Evolutionary conservation across 2,888 invertebrate genomes (phyloP).

Genomic region (Nineta flava): DNA sequence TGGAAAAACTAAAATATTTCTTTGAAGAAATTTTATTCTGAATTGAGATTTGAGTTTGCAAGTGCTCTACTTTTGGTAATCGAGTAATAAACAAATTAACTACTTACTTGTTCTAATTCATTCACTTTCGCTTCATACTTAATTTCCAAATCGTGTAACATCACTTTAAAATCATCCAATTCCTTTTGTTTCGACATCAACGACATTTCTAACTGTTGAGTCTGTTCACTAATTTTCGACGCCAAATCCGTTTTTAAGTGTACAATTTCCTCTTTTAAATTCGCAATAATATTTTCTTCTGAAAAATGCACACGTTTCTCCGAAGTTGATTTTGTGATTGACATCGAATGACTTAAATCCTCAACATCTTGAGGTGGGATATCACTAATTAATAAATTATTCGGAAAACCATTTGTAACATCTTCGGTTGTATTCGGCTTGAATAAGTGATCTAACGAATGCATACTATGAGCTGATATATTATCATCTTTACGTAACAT

Average conservation of each 20-base stretch:
- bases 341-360: neutral
- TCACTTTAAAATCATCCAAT: slow-evolving; percentile 37
- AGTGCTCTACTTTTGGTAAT: slow-evolving; percentile 11
- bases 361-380: neutral
- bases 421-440: neutral
- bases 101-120: neutral
- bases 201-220: slow-evolving; percentile 27
- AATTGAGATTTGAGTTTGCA: too few relatives aligned
- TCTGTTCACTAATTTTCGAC: slow-evolving; percentile 32
- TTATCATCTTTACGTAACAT: slow-evolving; percentile 30
- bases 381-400: neutral
- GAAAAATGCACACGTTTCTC: slow-evolving; percentile 30
- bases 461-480: slow-evolving; percentile 6
- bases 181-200: slow-evolving; percentile 37
- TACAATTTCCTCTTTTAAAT: slow-evolving; percentile 39
- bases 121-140: slow-evolving; percentile 17
- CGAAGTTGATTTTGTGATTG: slow-evolving; percentile 7
- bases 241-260: slow-evolving; percentile 39
- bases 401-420: neutral
- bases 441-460: slow-evolving; percentile 7
- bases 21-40: too few relatives aligned
- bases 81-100: neutral
- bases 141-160: slow-evolving; percentile 34
- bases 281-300: slow-evolving; percentile 34
- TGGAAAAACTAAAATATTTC: too few relatives aligned